Conservation (phyloP, 2,797 vertebrate genomes). For the Platyrinchus mystaceus region DNA sequence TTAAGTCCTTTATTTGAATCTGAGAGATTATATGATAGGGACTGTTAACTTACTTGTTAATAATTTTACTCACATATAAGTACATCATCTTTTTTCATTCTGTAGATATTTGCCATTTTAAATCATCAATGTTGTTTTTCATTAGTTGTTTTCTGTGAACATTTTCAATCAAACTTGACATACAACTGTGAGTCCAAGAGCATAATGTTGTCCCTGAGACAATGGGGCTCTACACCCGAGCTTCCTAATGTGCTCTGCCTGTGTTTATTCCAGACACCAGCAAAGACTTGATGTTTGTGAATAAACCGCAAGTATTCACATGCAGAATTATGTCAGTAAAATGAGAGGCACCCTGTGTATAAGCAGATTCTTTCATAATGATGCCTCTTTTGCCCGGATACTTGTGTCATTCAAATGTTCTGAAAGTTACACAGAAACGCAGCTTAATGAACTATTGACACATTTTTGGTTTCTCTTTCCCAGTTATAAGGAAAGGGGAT, state of each 20-base stretch:
- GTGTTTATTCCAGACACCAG: neutral
- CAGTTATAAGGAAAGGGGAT: neutral
- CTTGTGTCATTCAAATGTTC: neutral
- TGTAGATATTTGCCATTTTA: neutral
- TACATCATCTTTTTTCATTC: neutral
- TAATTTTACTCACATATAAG: neutral
- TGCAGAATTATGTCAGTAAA: neutral
- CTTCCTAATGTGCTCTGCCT: neutral
- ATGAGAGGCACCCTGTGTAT: neutral
- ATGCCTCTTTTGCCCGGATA: neutral
- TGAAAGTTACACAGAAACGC: neutral
- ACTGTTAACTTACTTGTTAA: neutral
- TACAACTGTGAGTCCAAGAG: neutral
- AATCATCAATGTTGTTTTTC: neutral
- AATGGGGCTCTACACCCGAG: neutral
- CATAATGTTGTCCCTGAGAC: neutral
- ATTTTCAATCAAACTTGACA: neutral
- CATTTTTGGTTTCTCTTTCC: neutral
- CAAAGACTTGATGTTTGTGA: neutral
- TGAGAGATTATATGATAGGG: neutral
- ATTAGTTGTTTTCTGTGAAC: neutral
- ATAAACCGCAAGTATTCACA: accelerated
- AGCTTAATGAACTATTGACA: neutral
- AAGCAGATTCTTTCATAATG: neutral
- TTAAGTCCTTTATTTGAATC: neutral